phyloP scores from a whole-genome alignment of 2,797 vertebrate genomes.

The Megaceryle alcyon region DNA sequence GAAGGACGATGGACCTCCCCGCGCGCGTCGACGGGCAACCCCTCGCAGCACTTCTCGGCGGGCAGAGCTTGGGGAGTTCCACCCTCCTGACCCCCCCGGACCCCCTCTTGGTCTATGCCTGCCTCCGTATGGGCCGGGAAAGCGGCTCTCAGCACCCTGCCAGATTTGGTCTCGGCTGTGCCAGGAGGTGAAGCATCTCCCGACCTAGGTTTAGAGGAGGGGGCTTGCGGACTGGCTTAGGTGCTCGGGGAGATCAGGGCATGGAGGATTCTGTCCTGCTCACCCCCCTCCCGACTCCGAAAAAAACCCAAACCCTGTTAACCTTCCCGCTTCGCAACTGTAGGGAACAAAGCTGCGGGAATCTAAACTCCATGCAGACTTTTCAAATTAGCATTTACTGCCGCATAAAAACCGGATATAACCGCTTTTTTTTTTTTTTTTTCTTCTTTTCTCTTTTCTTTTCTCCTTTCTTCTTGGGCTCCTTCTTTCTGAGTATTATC shows the following conservation, averaged over 20 bases:
- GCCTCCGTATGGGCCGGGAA: background rate
- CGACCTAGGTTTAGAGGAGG: background rate
- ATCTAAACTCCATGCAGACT: background rate
- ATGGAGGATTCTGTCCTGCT: background rate
- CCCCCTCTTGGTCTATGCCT: background rate
- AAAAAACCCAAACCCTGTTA: background rate
- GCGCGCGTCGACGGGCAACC: background rate
- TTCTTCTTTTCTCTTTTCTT: background rate
- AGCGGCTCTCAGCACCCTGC: background rate
- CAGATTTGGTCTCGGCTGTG: background rate
- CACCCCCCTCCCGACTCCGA: background rate
- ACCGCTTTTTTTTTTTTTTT: no score
- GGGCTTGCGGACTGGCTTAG: background rate
- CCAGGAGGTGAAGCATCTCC: rapidly evolving
- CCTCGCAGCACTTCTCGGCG: background rate
- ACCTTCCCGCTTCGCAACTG: background rate
- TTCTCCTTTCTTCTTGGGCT: background rate
- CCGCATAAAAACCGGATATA: background rate
- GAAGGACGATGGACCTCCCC: rapidly evolving
- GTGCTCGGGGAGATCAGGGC: background rate
- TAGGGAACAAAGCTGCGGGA: background rate
- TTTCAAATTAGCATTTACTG: slow-evolving; percentile 51
- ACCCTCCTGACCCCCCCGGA: background rate
- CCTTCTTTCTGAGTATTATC: background rate
- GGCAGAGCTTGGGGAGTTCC: background rate